phyloP scores from a whole-genome alignment of 2,113 vertebrate species.

The Ariopsis seemanni region DNA sequence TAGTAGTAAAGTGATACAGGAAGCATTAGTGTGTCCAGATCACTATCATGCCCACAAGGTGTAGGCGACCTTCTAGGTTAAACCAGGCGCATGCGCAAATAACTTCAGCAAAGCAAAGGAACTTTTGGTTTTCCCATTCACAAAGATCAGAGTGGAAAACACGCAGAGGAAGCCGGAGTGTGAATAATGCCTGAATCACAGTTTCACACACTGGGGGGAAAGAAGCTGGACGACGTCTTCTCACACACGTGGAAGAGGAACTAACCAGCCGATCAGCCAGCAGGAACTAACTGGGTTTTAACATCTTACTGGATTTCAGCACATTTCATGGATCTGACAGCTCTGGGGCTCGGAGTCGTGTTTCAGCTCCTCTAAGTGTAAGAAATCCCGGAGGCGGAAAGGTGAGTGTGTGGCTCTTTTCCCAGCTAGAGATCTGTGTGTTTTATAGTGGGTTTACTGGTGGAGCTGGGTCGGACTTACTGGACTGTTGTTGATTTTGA shows the following conservation, averaged over 20 bases:
- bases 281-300: no score
- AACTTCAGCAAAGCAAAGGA: not conserved
- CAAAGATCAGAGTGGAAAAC: constrained; percentile 30
- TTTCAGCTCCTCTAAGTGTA: not conserved
- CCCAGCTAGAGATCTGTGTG: not conserved
- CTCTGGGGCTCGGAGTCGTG: not conserved
- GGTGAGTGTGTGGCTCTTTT: constrained; percentile 19
- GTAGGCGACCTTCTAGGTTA: constrained; percentile 5
- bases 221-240: not conserved
- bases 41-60: not conserved
- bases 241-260: constrained; percentile 26
- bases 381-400: not conserved
- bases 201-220: not conserved
- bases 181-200: constrained; percentile 46
- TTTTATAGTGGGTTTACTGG: not conserved
- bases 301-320: not conserved
- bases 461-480: not conserved
- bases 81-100: constrained; percentile 45
- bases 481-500: not conserved
- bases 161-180: constrained; percentile 27
- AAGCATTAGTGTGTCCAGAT: not conserved
- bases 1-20: not conserved
- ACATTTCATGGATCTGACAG: constrained; percentile 36
- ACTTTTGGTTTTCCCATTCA: constrained; percentile 20
- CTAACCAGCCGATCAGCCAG: not conserved